Conservation (phyloP, 2,888 invertebrate species). For the Platycnemis pennipes region DNA sequence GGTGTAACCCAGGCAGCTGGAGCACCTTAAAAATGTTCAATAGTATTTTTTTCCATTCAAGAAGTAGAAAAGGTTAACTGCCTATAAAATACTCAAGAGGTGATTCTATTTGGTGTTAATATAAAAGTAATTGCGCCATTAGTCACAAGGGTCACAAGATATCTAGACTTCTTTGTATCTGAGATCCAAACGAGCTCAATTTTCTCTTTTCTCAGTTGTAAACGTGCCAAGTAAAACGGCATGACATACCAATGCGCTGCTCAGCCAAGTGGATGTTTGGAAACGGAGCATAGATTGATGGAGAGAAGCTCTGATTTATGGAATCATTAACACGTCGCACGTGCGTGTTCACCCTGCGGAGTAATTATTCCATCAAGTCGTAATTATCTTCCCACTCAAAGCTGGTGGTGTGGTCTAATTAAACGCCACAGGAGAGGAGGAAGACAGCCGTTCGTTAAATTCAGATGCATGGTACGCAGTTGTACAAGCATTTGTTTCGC, state of each 20-base stretch:
- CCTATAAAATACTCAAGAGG: no score
- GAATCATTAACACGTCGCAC: neutral
- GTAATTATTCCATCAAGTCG: conserved; percentile 9
- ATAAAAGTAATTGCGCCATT: no score
- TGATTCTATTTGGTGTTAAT: no score
- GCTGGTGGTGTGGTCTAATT: neutral
- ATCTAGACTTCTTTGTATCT: no score
- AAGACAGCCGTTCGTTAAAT: neutral
- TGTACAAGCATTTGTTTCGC: neutral
- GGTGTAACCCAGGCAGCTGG: no score
- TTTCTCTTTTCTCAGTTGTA: neutral
- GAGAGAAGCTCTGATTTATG: neutral
- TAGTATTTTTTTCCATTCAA: no score
- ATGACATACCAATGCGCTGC: neutral
- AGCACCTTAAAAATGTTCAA: no score
- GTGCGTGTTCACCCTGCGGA: neutral
- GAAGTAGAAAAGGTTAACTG: no score
- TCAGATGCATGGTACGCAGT: neutral
- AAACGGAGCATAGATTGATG: neutral
- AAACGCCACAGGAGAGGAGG: neutral
- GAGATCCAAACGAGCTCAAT: no score
- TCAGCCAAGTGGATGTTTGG: neutral
- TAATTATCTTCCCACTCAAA: neutral
- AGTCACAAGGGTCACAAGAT: no score
- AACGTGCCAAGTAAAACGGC: neutral